phyloP scores from a whole-genome alignment of 2,797 vertebrate genomes.

The Psittacula derbiana region DNA sequence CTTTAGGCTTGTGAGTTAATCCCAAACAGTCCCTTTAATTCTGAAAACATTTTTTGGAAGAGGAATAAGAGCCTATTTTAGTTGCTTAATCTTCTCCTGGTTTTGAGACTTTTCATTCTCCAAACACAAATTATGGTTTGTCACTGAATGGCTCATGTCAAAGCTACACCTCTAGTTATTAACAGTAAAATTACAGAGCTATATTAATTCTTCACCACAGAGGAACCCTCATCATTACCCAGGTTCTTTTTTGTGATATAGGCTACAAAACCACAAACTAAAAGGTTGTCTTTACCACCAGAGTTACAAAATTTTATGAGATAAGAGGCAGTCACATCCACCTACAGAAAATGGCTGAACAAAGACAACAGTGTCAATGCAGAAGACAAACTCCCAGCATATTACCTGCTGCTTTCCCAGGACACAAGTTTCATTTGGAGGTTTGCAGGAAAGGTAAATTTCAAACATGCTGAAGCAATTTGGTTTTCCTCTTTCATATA shows the following conservation, averaged over 20 bases:
- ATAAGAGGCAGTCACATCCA: background rate
- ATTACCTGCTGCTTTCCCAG: background rate
- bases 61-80: background rate
- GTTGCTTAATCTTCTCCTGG: background rate
- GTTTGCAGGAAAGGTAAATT: background rate
- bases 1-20: constrained; percentile 51
- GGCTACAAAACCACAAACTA: background rate
- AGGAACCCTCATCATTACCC: background rate
- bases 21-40: constrained; percentile 13
- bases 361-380: rapidly evolving
- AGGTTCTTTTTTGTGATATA: background rate
- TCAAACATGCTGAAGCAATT: background rate
- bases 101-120: background rate
- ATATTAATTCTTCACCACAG: background rate
- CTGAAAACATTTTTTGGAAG: constrained; percentile 12
- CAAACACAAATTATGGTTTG: background rate
- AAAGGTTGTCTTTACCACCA: background rate
- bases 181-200: background rate
- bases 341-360: background rate
- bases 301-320: background rate
- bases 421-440: background rate
- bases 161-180: background rate
- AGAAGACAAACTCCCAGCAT: background rate
- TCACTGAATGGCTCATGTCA: background rate
- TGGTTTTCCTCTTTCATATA: background rate